Evolutionary conservation across 2,113 vertebrate species (phyloP).

Genomic region (Halcyon senegalensis): DNA sequence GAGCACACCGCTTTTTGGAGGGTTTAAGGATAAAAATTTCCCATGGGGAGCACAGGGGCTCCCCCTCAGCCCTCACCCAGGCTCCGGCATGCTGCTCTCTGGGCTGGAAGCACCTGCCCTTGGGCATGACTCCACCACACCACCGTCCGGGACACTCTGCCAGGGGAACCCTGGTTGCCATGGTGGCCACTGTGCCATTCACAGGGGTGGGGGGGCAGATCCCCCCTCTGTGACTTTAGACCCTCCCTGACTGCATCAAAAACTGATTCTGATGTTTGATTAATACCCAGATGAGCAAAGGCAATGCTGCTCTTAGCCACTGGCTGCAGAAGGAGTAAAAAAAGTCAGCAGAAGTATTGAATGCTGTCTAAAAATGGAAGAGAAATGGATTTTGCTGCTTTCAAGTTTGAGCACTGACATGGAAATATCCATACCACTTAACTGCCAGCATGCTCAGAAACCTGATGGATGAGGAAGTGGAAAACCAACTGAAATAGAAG

Average conservation of each 20-base stretch:
- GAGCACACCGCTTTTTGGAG: accelerated
- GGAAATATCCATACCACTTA: background rate
- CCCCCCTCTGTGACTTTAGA: background rate
- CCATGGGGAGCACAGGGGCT: accelerated
- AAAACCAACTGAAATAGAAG: background rate
- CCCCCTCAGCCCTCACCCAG: conserved; percentile 73
- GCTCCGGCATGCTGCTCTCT: conserved; percentile 37
- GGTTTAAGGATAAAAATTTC: no score
- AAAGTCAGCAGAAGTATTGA: accelerated
- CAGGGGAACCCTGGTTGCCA: background rate
- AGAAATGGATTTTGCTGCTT: background rate
- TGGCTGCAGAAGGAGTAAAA: accelerated
- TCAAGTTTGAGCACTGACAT: background rate
- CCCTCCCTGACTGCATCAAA: background rate
- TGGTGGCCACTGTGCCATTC: background rate
- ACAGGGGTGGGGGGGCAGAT: no score
- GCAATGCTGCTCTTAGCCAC: accelerated
- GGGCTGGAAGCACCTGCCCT: conserved; percentile 47
- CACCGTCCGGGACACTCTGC: background rate
- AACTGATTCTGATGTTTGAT: accelerated
- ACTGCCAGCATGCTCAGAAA: background rate
- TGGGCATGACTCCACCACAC: conserved; percentile 61
- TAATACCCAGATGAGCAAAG: accelerated
- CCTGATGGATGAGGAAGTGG: background rate
- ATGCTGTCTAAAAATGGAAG: background rate